A percentile compares a stretch with the other conserved stretches of the same genome.
Conservation (phyloP, 2,888 invertebrate species). For the Melanophora roralis region DNA sequence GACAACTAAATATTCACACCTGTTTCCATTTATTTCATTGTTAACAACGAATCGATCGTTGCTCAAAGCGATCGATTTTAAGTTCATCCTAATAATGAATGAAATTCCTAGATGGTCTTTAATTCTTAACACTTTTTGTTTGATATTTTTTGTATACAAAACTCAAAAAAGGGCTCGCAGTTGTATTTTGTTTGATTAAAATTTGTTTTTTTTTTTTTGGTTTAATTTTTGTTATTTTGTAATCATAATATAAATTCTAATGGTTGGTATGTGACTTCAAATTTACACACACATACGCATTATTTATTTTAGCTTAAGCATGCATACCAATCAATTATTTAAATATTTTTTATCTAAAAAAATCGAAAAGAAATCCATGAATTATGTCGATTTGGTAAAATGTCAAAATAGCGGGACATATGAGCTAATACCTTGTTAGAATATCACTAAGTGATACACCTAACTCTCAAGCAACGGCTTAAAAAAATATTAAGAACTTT, state of each 20-base stretch:
- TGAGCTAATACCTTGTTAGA: constrained; percentile 66
- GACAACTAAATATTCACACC: constrained; percentile 63
- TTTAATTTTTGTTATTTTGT: constrained; percentile 32
- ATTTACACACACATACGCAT: background rate
- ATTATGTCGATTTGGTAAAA: constrained; percentile 69
- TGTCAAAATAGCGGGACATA: constrained; percentile 72
- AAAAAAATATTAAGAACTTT: too few species aligned
- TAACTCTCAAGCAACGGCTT: too few species aligned
- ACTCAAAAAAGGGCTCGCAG: background rate
- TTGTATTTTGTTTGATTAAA: constrained; percentile 4
- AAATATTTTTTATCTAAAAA: constrained; percentile 64
- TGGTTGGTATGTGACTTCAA: constrained; percentile 35
- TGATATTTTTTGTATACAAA: constrained; percentile 1
- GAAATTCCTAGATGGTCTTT: constrained; percentile 36
- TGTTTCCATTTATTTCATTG: constrained; percentile 33
- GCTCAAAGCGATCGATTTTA: background rate
- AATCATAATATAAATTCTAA: constrained; percentile 52
- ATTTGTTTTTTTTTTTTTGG: background rate
- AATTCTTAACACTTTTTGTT: background rate
- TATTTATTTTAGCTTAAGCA: background rate
- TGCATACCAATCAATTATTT: constrained; percentile 70
- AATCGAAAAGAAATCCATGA: constrained; percentile 65
- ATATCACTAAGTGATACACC: constrained; percentile 42
- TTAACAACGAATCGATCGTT: background rate
- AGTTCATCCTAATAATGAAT: constrained; percentile 43